Evolutionary conservation across 2,888 invertebrate genomes (phyloP), one percentile per base, ranked within the genome.

Genomic region (Panopea generosa): DNA sequence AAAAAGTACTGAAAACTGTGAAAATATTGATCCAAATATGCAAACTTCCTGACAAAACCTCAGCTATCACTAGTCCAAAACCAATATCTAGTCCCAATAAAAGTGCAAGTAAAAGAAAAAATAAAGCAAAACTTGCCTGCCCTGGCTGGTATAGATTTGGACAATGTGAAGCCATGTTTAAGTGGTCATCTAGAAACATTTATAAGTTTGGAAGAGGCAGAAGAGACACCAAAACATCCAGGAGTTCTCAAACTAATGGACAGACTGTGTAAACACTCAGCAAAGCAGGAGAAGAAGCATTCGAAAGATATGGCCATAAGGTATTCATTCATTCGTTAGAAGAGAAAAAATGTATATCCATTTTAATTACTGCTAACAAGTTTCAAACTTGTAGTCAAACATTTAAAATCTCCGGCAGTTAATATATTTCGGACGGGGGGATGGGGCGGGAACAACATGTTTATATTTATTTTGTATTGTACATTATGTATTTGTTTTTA

Each of bases 161-260:
- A 66, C 22, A 65, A 68, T 55, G 68, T 91, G 27, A 87, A 90
- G 76, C 95, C 95, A 0, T 93, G 91, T 20, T 88, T 95, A 1
- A 94, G 94, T 79, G 94, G 95, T 0, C 92, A 92, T 53, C 92
- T 94, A 0, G 93, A 94, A 78, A 93, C 94, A 79, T 88, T 95
- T 3, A 95, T 96, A 60, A 95, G 95, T 89, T 92, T 96, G 43
- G 94, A 95, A 74, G 93, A 93, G 2, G 94, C 94, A 1, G 89
- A 63, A 1, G 53, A 73, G 9, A 24, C 56, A 0, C 82, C 84
- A 1, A 68, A 66, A 55, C 70, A 86, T 14, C 86, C 90, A 29
- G 96, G 95, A 11, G 93, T 96, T 7, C 94, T 95, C 77, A 93
- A 94, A 67, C 93, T 97, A 38, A 95, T 96, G 90, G 94, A 96